Evolutionary conservation across 2,113 vertebrate species (phyloP).

Genomic region (Coreoperca whiteheadi): DNA sequence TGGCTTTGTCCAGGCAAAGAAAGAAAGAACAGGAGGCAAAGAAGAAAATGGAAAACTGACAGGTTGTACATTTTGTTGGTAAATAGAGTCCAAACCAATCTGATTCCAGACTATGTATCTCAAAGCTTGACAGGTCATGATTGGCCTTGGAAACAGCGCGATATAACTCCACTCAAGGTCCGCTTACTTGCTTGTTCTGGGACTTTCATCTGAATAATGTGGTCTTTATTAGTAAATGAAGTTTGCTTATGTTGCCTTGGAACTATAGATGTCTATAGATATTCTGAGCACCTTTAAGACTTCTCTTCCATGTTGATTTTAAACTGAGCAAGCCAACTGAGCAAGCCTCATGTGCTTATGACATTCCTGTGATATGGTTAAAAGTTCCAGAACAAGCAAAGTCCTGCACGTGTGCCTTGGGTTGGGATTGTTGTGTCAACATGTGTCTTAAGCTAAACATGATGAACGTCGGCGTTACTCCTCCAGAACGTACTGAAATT

Average conservation of each 20-base stretch:
- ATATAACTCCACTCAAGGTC: not conserved
- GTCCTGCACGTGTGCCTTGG: not conserved
- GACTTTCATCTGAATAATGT: not conserved
- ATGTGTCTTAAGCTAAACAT: not conserved
- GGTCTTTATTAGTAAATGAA: not conserved
- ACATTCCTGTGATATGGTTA: not conserved
- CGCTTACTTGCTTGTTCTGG: not conserved
- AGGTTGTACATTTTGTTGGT: conserved; percentile 8
- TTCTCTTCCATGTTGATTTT: not conserved
- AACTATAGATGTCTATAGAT: not conserved
- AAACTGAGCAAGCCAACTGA: not conserved
- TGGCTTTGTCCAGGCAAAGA: conserved; percentile 28
- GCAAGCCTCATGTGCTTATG: not conserved
- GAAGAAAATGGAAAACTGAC: not conserved
- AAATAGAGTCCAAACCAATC: conserved; percentile 1
- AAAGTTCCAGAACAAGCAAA: not conserved
- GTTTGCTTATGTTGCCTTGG: not conserved
- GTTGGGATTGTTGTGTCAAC: not conserved
- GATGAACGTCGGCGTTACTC: not conserved
- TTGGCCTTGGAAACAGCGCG: not conserved
- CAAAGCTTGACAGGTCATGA: not conserved
- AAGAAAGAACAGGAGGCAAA: not conserved
- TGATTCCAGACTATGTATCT: not conserved
- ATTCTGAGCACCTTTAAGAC: not conserved
- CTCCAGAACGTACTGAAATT: not conserved